These are phyloP conservation scores for Nothoprocta perdicaria DNA, from an alignment of 2,113 vertebrate species.

Conservation along the genomic window DNA sequence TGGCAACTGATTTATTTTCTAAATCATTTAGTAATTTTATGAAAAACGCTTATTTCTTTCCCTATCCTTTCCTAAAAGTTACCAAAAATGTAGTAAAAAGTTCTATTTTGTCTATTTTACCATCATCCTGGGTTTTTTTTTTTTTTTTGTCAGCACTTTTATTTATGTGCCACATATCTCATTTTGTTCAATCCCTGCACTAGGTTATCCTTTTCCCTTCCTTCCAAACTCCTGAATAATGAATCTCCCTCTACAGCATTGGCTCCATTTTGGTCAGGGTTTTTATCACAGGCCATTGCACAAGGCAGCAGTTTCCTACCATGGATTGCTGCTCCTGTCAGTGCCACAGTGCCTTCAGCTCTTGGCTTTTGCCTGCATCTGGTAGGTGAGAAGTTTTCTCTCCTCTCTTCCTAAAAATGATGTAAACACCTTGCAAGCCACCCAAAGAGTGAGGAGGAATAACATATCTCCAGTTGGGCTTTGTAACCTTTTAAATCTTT, in stretches of 20 bases:
- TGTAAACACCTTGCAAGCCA: neutral
- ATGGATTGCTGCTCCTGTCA: neutral
- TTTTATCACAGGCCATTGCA: rapidly evolving
- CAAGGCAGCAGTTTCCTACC: neutral
- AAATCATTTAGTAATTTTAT: neutral
- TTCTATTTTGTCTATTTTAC: neutral
- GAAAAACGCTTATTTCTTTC: neutral
- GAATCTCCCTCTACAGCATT: neutral
- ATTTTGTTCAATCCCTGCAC: neutral
- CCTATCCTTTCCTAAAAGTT: neutral
- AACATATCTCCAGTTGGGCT: neutral
- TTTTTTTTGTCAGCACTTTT: neutral
- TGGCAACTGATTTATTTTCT: neutral
- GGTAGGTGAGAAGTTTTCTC: neutral
- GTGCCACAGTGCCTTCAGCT: neutral
- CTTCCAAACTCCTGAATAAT: neutral
- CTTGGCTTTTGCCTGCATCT: rapidly evolving
- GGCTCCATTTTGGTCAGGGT: neutral
- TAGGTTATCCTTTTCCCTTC: neutral
- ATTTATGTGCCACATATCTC: neutral
- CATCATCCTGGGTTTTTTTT: neutral
- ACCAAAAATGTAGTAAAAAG: neutral
- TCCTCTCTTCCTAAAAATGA: neutral
- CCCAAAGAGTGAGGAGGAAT: neutral
- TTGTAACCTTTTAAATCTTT: neutral